These are phyloP conservation scores for Diarsia mendica DNA, from an alignment of 2,888 invertebrate genomes.

Conservation along the genomic window DNA sequence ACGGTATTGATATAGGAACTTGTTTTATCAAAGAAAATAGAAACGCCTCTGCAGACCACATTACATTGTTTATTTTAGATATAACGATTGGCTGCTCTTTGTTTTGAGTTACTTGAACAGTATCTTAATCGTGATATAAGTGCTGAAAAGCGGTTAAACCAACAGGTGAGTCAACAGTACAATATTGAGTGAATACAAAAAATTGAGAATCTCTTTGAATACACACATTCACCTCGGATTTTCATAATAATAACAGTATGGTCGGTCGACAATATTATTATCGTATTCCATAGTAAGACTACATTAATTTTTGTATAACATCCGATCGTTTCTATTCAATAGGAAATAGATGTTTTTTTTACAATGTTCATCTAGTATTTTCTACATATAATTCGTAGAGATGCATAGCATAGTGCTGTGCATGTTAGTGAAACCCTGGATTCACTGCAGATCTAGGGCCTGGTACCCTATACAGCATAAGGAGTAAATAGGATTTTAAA, in stretches of 20 bases:
- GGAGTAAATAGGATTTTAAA: not conserved
- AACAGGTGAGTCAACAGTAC: slow-evolving; percentile 46
- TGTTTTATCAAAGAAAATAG: slow-evolving; percentile 20
- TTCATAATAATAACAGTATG: not conserved
- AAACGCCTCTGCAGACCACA: slow-evolving; percentile 1
- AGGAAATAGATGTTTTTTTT: not conserved
- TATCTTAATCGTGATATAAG: not conserved
- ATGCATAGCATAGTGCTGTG: not conserved
- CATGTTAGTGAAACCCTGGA: not conserved
- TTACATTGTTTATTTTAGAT: not conserved
- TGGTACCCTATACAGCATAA: too few species aligned
- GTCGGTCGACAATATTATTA: not conserved
- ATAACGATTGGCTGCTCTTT: not conserved
- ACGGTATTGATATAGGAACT: not conserved
- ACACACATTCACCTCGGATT: not conserved
- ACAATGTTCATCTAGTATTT: not conserved
- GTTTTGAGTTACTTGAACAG: slow-evolving; percentile 1
- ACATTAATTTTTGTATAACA: not conserved
- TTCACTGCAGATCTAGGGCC: not conserved
- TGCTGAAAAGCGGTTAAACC: slow-evolving; percentile 14
- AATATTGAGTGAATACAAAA: slow-evolving; percentile 12
- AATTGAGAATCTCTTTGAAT: slow-evolving; percentile 15
- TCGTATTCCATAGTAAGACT: not conserved
- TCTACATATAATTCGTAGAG: not conserved
- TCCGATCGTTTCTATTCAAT: not conserved